Evolutionary conservation across 1,140 invertebrate species (phyloP).

Genomic region (Cepaea nemoralis): DNA sequence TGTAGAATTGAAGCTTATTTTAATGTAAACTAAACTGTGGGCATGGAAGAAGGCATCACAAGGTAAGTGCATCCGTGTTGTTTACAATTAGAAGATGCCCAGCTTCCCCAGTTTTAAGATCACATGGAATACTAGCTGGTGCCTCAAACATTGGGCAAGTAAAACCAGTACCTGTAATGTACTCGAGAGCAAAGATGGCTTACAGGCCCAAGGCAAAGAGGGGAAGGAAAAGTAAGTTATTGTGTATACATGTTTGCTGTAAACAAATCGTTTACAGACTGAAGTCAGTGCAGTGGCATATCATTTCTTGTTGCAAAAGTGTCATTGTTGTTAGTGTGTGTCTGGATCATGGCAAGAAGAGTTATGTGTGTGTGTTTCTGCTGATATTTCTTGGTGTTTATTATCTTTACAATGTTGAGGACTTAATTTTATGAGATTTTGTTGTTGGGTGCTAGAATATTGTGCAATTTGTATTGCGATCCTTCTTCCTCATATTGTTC

Average conservation of each 20-base stretch:
- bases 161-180: slow-evolving; percentile 12
- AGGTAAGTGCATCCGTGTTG: not conserved
- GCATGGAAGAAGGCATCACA: slow-evolving; percentile 14
- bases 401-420: too few relatives aligned
- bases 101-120: slow-evolving; percentile 11
- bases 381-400: too few relatives aligned
- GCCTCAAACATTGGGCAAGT: not conserved
- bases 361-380: too few relatives aligned
- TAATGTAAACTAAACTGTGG: too few relatives aligned
- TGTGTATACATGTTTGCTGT: not conserved
- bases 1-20: too few relatives aligned
- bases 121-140: slow-evolving; percentile 13
- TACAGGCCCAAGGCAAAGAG: slow-evolving; percentile 19
- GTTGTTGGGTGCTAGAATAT: too few relatives aligned
- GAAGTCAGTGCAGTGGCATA: not conserved
- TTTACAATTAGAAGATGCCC: slow-evolving; percentile 14
- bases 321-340: too few relatives aligned
- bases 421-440: too few relatives aligned
- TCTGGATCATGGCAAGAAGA: too few relatives aligned
- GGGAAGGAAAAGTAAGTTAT: slow-evolving; percentile 15
- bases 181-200: slow-evolving; percentile 22
- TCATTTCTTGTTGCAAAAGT: too few relatives aligned
- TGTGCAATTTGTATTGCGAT: too few relatives aligned
- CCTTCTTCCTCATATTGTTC: too few relatives aligned
- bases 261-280: not conserved